Percentiles rank a stretch among this genome's conserved stretches.
These are phyloP conservation scores for Aphelocoma californica DNA, from an alignment of 2,797 vertebrate genomes.

Conservation along the genomic window DNA sequence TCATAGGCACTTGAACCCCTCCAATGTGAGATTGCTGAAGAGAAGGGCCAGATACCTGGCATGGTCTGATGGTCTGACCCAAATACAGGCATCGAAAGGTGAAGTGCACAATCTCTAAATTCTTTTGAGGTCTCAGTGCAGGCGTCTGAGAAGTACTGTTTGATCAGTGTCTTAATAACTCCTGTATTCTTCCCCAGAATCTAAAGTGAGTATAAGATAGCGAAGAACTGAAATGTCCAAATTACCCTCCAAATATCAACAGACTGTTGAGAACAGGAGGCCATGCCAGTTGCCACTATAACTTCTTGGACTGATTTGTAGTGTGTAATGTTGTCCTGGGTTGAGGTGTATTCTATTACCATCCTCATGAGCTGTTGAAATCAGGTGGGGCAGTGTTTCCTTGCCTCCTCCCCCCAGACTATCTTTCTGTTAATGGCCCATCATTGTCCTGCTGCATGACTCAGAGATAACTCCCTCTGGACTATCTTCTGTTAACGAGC, in stretches of 20 bases:
- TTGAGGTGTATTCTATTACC: too few species aligned
- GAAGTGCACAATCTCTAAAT: background rate
- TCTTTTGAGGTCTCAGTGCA: background rate
- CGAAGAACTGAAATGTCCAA: background rate
- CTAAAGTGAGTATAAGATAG: background rate
- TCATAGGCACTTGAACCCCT: rapidly evolving
- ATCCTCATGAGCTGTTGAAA: too few species aligned
- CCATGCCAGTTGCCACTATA: background rate
- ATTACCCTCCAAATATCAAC: slow-evolving; percentile 3
- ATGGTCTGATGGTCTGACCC: background rate
- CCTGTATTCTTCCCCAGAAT: background rate
- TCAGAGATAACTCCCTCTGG: too few species aligned
- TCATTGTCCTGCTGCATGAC: too few species aligned
- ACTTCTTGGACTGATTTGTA: background rate
- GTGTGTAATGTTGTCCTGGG: too few species aligned
- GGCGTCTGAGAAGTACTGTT: background rate
- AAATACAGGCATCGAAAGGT: background rate
- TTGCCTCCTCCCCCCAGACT: too few species aligned
- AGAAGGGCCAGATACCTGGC: background rate
- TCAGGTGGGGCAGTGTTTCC: too few species aligned
- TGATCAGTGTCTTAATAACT: background rate
- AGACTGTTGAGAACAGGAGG: background rate
- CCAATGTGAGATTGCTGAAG: background rate
- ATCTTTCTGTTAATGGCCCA: too few species aligned
- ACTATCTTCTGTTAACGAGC: too few species aligned